Base-by-base conservation (phyloP, 2,113 vertebrate species). In the Strix uralensis region DNA sequence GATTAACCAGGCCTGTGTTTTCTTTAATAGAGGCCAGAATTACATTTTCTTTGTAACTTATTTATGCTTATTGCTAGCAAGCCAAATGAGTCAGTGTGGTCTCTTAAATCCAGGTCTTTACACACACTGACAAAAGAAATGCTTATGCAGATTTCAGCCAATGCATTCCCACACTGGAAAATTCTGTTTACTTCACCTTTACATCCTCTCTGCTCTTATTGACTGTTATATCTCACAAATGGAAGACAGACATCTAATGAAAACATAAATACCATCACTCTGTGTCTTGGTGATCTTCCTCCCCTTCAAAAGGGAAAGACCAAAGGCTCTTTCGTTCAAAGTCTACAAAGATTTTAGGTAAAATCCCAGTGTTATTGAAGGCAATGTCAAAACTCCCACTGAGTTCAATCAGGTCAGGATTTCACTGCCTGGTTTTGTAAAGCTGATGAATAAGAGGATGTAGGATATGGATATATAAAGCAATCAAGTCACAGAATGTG, bases 401-500 rank as follows among this genome's bases (percentile, higher is more conserved):
- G 29, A 86, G 86, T 88, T 82, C 86, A 92, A 19, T 74, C 59
- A 86, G 72, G 62, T 83, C 83, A 95, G 83, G 80, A 84, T 92
- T 92, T 92, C 75, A 63, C 23, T 67, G 63, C 44, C 69, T 84
- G 29, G 13, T 74, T 91, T 96, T 94, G 34, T 70, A 67, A 88
- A 92, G 77, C 1, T 52, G 89, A 86, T 91, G 93, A 94, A 79
- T 95, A 95, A 94, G 72, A 95, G 59, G 21, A 81, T 0, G 9
- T 88, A 59, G 79, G 77, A 32, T 74, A 67, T 12, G 20, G n/a
- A 55, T 81, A n/a, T 20, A 74, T 52, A 88, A 92, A 91, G 42
- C 5, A 32, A 49, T 46, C 75, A 77, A 80, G 73, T 78, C 67
- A 86, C 8, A 54, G 22, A 81, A 81, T 20, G 6, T 91, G 89